These are phyloP conservation scores for Poeciliopsis gracilis DNA, from an alignment of 2,797 vertebrate genomes.

Conservation along the genomic window DNA sequence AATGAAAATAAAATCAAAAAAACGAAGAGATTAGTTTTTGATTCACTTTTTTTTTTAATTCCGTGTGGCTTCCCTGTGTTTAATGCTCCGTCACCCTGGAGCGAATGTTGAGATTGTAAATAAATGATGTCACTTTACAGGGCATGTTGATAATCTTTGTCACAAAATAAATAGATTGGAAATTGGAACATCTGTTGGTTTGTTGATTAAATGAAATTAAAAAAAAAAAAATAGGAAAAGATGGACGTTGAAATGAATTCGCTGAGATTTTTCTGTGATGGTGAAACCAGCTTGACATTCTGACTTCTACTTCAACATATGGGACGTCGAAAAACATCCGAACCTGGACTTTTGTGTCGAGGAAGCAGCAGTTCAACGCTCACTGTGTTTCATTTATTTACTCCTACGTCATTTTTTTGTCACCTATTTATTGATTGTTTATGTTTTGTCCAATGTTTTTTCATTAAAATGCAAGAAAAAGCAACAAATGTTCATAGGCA, in stretches of 20 bases:
- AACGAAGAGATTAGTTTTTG: neutral
- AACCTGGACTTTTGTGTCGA: neutral
- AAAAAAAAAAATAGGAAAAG: no score
- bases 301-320: neutral
- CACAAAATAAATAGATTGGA: slow-evolving; percentile 21
- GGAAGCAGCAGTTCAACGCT: neutral
- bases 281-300: neutral
- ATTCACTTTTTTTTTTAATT: neutral
- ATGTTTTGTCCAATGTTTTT: neutral
- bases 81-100: neutral
- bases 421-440: neutral
- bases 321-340: neutral
- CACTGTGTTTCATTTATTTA: neutral
- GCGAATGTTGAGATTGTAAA: neutral
- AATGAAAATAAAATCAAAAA: neutral
- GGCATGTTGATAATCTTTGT: slow-evolving; percentile 3
- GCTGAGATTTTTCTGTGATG: neutral
- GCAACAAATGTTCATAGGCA: neutral
- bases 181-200: neutral
- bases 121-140: slow-evolving; percentile 7
- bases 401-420: neutral
- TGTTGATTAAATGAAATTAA: neutral
- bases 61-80: no score
- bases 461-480: neutral
- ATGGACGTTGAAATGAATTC: no score